These are phyloP conservation scores for Trogon surrucura DNA, from an alignment of 2,113 vertebrate species.

Conservation along the genomic window DNA sequence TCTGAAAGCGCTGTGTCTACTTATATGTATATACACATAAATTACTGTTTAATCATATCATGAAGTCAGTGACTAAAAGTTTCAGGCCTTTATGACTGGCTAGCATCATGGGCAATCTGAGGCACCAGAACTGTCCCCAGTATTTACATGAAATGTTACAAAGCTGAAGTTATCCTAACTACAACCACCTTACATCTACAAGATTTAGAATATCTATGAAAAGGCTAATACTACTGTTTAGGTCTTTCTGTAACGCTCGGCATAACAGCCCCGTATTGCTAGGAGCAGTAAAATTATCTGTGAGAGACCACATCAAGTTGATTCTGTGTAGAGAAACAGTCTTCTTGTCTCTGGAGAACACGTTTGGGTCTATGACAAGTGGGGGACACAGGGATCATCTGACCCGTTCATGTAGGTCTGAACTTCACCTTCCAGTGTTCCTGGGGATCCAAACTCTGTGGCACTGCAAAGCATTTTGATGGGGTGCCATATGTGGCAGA, in stretches of 20 bases:
- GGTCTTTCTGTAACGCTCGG: neutral
- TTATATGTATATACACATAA: neutral
- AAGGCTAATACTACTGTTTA: neutral
- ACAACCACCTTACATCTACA: neutral
- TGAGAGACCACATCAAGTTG: neutral
- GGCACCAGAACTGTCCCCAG: neutral
- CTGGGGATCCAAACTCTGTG: neutral
- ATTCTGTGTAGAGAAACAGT: neutral
- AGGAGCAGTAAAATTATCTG: neutral
- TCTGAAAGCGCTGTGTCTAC: neutral
- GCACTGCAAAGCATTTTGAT: neutral
- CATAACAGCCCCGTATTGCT: neutral
- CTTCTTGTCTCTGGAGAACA: neutral
- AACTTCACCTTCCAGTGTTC: neutral
- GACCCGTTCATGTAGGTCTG: neutral
- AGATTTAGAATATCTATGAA: neutral
- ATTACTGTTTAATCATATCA: neutral
- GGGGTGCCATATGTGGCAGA: neutral
- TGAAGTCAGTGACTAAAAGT: neutral
- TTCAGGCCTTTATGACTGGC: neutral
- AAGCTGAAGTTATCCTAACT: neutral
- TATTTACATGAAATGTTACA: neutral
- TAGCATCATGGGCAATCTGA: neutral
- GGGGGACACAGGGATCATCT: accelerated
- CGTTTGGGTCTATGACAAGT: neutral